Evolutionary conservation across 1,140 invertebrate species (phyloP), one percentile per base, ranked within the genome.

Genomic region (Tenebrio molitor): DNA sequence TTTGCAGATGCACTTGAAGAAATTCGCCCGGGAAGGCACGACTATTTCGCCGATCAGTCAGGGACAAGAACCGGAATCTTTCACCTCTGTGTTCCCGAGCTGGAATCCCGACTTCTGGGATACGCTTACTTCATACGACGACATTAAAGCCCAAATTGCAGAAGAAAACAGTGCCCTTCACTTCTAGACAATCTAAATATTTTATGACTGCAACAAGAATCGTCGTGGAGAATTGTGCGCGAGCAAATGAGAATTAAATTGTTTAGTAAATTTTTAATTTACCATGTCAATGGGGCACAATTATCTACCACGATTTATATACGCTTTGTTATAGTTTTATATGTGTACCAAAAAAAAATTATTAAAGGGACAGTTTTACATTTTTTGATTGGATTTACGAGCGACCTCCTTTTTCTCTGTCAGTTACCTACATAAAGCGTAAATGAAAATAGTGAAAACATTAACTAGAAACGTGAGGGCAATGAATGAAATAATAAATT

Each of bases 41-140:
- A 84, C 90, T 10, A 86, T 92, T 15, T 83, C 91, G 4, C 85
- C 84, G 0, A 82, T 93, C 0, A 87, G 89, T 65, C 91, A 93
- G 82, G 90, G 89, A 7, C 79, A 87, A 39, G 92, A 93, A 80
- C 90, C 91, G 0, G 83, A 84, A 0, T 84, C 86, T 23, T 94
- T 94, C 84, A 91, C 86, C 73, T 85, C 85, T 14, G 83, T 91
- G 39, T 94, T 94, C 84, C 87, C 89, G 1, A 78, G 76, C 1
- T 94, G 92, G 92, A 87, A 92, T 72, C 79, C 86, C 4, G 82
- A 86, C 42, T 84, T 88, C 74, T 92, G 90, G 90, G 69, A 80
- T 2, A 75, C 72, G 0, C 65, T 73, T 14, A 50, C 25, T 14
- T 72, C 67, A 44, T 76, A 73, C 33, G 65, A 64, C 41, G 50